Evolutionary conservation across 1,140 invertebrate genomes (phyloP), one percentile per base, ranked within the genome.

Genomic region (Trachymyrmex cornetzi): DNA sequence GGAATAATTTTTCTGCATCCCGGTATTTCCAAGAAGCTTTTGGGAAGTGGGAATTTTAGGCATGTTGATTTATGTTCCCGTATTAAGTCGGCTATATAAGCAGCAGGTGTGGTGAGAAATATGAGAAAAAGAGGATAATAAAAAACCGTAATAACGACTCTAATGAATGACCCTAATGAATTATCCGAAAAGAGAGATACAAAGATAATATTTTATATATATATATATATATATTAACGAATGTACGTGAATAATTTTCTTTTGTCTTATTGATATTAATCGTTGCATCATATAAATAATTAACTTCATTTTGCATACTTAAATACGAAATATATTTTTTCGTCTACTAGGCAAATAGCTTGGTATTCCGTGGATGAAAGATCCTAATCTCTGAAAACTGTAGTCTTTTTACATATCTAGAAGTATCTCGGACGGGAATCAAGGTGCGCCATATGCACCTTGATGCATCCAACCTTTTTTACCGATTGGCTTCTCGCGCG

Each of bases 401-500:
- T 44, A 27, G 53, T 7, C 24, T 72, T 16, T 11, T 71, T 24
- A 44, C 22, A 24, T 59, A 74, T 82, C 69, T 59, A 59, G 19
- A 74, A 74, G 19, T 82, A 82, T 82, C 53, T 82, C 19, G 59
- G 63, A 80, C 38, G 53, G 30, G 53, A 79, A 86, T 77, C 74
- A 80, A 79, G 71, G 82, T 48, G 75, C 77, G 63, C 50, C 75
- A 30, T 71, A 27, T 66, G 85, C 75, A 86, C 53, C 61, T 85
- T 81, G 79, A 81, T 81, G n/a, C 44, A 44, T n/a, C 53, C 63
- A 64, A 55, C 59, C 64, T 79, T n/a, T 59, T 84, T 63, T 69
- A 74, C 24, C 84, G 66, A 85, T 88, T 75, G 69, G 90, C 72
- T 75, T 89, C 82, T 82, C 63, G 50, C 24, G 30, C 66, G 59